Conservation (phyloP, 2,797 vertebrate species). For the Myotis vivesi region DNA sequence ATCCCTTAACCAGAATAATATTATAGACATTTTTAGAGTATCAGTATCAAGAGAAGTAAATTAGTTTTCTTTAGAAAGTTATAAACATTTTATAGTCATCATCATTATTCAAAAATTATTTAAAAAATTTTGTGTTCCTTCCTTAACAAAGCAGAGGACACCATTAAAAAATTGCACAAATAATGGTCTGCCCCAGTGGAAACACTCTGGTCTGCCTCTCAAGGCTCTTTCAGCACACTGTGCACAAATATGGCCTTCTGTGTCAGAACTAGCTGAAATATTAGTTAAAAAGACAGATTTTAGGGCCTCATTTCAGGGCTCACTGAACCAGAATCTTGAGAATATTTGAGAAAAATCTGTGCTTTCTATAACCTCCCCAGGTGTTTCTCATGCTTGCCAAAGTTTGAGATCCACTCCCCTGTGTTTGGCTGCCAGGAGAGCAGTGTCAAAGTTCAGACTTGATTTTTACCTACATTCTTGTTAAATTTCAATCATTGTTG, state of each 20-base stretch:
- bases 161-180: neutral
- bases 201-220: neutral
- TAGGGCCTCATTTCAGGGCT: neutral
- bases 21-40: constrained; percentile 7
- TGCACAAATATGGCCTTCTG: neutral
- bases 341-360: neutral
- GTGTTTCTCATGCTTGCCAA: neutral
- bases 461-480: constrained; percentile 1
- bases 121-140: neutral
- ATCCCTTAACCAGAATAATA: neutral
- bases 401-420: neutral
- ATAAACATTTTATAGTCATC: neutral
- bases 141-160: neutral
- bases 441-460: neutral
- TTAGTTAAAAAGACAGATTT: constrained; percentile 1
- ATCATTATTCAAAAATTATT: neutral
- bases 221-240: neutral
- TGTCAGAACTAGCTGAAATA: neutral
- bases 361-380: neutral
- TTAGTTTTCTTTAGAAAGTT: constrained; percentile 36
- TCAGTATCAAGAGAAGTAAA: neutral
- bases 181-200: neutral
- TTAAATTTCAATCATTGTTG: constrained; percentile 30
- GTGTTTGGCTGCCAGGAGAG: neutral
- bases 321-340: neutral